A percentile compares a stretch with the other conserved stretches of the same genome.
Conservation (phyloP, 2,113 vertebrate species). For the Pteruthius melanotis region DNA sequence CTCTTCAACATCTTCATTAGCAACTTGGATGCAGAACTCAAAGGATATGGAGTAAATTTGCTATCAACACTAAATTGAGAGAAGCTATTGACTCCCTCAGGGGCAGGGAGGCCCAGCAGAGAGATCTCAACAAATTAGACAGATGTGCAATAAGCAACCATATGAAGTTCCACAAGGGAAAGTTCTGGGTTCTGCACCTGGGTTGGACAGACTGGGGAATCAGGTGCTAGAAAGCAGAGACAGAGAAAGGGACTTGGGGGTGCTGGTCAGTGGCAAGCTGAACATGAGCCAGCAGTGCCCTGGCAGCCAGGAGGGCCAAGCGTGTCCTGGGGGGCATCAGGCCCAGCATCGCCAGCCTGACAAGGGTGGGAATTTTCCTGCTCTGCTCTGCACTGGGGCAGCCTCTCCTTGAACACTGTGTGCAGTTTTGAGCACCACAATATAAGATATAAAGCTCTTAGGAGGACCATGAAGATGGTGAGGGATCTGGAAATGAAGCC, state of each 20-base stretch:
- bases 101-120: neutral
- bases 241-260: rapidly evolving
- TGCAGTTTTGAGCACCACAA: neutral
- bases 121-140: neutral
- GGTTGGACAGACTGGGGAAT: neutral
- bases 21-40: neutral
- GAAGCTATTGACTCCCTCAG: neutral
- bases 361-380: neutral
- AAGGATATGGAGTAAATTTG: neutral
- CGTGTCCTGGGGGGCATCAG: rapidly evolving
- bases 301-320: neutral
- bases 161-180: neutral
- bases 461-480: neutral
- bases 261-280: neutral
- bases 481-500: neutral
- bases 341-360: rapidly evolving
- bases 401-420: neutral
- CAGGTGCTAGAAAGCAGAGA: neutral
- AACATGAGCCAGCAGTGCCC: neutral
- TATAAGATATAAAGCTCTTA: neutral
- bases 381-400: rapidly evolving
- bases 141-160: neutral
- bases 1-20: neutral
- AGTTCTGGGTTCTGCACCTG: neutral
- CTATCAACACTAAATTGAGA: neutral